Conservation (phyloP, 30 jellyfish, hydroid and myxozoan genomes). For the Cassiopea andromeda region DNA sequence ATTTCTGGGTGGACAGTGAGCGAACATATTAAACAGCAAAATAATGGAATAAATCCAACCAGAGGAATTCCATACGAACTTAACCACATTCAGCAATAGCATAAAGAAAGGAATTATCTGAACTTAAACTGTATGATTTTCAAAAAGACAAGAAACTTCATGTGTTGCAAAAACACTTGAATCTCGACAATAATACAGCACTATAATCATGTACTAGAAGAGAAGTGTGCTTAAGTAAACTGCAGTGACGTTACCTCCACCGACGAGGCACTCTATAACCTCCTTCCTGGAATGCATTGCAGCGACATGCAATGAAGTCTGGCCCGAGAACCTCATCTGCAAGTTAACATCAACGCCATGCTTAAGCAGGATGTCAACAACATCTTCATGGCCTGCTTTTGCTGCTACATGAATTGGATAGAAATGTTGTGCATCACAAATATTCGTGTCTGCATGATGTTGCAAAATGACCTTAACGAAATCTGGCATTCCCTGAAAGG, state of each 20-base stretch:
- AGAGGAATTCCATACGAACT: too few species aligned
- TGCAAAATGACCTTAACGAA: constrained; percentile 61
- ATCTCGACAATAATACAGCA: too few species aligned
- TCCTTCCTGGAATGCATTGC: constrained; percentile 60
- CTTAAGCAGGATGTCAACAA: constrained; percentile 31
- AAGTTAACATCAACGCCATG: constrained; percentile 78
- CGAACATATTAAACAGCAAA: too few species aligned
- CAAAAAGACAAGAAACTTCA: too few species aligned
- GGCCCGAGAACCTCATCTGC: constrained; percentile 39
- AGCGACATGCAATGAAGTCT: constrained; percentile 82
- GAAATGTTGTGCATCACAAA: constrained; percentile 50
- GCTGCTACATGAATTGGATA: constrained; percentile 88
- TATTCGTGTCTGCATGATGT: constrained; percentile 71
- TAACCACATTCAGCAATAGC: too few species aligned
- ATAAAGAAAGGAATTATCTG: too few species aligned
- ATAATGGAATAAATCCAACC: too few species aligned
- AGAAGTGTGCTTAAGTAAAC: too few species aligned
- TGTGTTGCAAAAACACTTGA: too few species aligned
- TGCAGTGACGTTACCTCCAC: constrained; percentile 6
- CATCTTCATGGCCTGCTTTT: constrained; percentile 76
- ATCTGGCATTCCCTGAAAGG: constrained; percentile 78
- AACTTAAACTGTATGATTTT: too few species aligned
- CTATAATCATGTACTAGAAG: too few species aligned
- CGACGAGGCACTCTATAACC: constrained; percentile 57
- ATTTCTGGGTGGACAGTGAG: too few species aligned